phyloP scores from a whole-genome alignment of 2,888 invertebrate species.

The Hydriomena furcata region DNA sequence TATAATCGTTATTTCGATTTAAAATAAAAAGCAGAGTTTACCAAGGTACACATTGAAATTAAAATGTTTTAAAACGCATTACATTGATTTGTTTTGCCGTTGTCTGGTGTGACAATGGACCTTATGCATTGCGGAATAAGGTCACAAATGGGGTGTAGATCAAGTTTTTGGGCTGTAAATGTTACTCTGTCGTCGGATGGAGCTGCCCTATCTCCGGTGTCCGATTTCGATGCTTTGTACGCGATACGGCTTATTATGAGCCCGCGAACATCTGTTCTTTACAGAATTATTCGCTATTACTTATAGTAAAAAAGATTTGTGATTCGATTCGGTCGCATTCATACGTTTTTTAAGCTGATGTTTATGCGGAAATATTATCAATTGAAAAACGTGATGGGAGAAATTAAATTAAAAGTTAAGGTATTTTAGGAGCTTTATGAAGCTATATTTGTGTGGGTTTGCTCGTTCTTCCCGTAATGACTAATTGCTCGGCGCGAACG shows the following conservation, averaged over 20 bases:
- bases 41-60: constrained; percentile 73
- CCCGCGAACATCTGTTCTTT: constrained; percentile 77
- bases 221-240: constrained; percentile 81
- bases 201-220: constrained; percentile 80
- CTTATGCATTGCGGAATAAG: constrained; percentile 41
- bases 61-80: constrained; percentile 67
- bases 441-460: not conserved
- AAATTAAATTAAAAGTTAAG: constrained; percentile 4
- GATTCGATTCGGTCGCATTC: constrained; percentile 56
- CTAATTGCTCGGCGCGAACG: not conserved
- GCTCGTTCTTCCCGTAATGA: not conserved
- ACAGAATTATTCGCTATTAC: constrained; percentile 67
- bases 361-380: no score
- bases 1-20: constrained; percentile 41
- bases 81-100: constrained; percentile 31
- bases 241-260: constrained; percentile 82
- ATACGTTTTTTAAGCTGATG: constrained; percentile 39
- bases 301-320: constrained; percentile 64
- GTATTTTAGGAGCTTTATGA: not conserved
- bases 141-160: constrained; percentile 44
- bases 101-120: constrained; percentile 16
- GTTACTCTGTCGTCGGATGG: constrained; percentile 63
- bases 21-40: constrained; percentile 60
- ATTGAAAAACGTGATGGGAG: not conserved
- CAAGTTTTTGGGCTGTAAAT: constrained; percentile 46